Evolutionary conservation across 2,797 vertebrate genomes (phyloP).

Genomic region (Pangasius djambal): DNA sequence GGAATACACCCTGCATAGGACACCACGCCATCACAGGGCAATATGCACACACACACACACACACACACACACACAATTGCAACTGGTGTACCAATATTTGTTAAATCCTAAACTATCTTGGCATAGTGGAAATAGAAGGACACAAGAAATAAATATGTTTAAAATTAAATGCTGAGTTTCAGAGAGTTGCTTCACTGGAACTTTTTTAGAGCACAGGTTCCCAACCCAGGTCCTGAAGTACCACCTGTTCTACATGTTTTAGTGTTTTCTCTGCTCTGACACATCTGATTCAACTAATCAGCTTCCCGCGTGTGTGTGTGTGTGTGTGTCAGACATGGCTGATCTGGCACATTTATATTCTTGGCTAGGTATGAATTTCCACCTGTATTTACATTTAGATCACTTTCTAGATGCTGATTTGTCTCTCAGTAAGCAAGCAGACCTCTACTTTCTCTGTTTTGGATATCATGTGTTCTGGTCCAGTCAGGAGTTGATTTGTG

Average conservation of each 20-base stretch:
- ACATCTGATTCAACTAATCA: neutral
- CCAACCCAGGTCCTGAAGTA: neutral
- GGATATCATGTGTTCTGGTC: neutral
- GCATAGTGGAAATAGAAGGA: neutral
- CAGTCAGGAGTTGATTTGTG: slow-evolving; percentile 18
- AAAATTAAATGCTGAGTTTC: neutral
- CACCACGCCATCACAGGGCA: neutral
- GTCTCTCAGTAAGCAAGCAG: slow-evolving; percentile 9
- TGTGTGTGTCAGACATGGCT: neutral
- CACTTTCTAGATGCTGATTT: neutral
- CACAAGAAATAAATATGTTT: neutral
- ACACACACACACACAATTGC: neutral
- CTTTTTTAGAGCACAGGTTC: neutral
- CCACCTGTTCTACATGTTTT: neutral
- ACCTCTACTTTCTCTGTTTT: slow-evolving; percentile 8
- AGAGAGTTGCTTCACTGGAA: neutral
- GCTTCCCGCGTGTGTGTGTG: neutral
- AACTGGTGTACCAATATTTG: neutral
- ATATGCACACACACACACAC: neutral
- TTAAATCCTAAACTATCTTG: neutral
- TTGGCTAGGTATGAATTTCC: neutral
- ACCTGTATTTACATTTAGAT: neutral
- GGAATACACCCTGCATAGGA: neutral
- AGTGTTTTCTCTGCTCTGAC: neutral
- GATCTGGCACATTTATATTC: neutral